Conservation (phyloP, 2,888 invertebrate genomes). For the Hyposoter didymator region DNA sequence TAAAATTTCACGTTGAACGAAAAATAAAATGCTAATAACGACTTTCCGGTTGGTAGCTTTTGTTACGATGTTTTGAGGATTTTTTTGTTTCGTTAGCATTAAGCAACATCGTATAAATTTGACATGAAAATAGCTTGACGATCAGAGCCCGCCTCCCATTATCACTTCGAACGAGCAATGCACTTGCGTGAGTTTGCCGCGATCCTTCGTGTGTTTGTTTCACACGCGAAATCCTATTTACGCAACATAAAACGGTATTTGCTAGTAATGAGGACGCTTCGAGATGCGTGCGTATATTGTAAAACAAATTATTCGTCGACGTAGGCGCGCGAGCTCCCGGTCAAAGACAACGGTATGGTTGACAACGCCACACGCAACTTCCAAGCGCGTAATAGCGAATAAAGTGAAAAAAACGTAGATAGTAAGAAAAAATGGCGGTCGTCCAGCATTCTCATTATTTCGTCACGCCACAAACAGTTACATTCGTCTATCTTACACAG, state of each 20-base stretch:
- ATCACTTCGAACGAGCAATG: not conserved
- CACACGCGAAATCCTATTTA: slow-evolving; percentile 62
- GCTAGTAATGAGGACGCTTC: slow-evolving; percentile 65
- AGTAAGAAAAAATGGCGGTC: slow-evolving; percentile 29
- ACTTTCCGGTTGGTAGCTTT: not conserved
- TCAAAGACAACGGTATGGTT: slow-evolving; percentile 57
- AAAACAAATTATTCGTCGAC: slow-evolving; percentile 66
- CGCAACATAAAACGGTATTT: slow-evolving; percentile 68
- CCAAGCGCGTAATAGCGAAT: slow-evolving; percentile 37
- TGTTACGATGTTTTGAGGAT: not conserved
- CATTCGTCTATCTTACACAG: slow-evolving; percentile 22
- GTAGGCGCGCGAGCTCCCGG: slow-evolving; percentile 55
- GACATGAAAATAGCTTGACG: not conserved
- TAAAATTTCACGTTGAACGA: not conserved
- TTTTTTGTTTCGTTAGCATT: too few relatives aligned
- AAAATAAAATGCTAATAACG: too few relatives aligned
- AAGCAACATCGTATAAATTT: not conserved
- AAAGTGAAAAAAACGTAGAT: slow-evolving; percentile 27
- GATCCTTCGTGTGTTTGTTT: slow-evolving; percentile 16
- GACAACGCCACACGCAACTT: slow-evolving; percentile 56
- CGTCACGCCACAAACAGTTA: slow-evolving; percentile 48
- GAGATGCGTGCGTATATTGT: slow-evolving; percentile 28
- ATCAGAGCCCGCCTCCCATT: not conserved
- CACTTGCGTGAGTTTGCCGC: not conserved
- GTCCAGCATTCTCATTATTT: slow-evolving; percentile 60